Base-by-base conservation (phyloP, 2,888 invertebrate species). In the Lissocephala sabroskyi region DNA sequence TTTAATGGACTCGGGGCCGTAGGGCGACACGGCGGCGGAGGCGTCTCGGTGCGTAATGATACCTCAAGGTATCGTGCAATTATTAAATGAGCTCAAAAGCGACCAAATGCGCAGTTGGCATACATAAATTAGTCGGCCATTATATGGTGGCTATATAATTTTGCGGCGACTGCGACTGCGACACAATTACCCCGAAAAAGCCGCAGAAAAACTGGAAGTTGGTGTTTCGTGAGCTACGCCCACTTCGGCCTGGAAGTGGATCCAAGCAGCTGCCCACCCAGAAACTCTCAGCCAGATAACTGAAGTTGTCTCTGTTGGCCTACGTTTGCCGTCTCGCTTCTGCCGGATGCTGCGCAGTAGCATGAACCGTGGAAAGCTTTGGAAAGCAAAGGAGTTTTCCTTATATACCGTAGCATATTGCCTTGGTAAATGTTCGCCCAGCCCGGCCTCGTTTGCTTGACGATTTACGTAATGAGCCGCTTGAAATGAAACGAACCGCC, bases 31-130 rank as follows among this genome's bases (percentile, higher is more conserved):
- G 43, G 49, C 43, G 42, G 26, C 6, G 49, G 51, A 53, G 59
- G 52, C 53, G 49, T 49, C 48, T n/a, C 39, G 42, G 48, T 49
- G n/a, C 29, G 61, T 73, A 79, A 83, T 82, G 74, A 81, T 74
- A 79, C 83, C 84, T 84, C 61, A 59, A 83, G 83, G 84, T 74
- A 81, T 82, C 82, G 79, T 82, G 77, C 83, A 84, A 84, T 84
- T 84, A 84, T 83, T 81, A 84, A 84, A 84, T 84, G 83, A 82
- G 82, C 79, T 73, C 79, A 80, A 81, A 84, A 66, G 59, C 64
- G 55, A 66, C 66, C 40, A 39, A 45, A 33, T 40, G 39, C n/a
- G 18, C 73, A 68, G 65, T 68, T 75, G 68, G 53, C 76, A 44
- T 73, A 59, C 73, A 68, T 68, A 68, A 68, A 68, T 68, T 76